phyloP scores from a whole-genome alignment of 2,888 invertebrate genomes.

The Heliconius aoede region DNA sequence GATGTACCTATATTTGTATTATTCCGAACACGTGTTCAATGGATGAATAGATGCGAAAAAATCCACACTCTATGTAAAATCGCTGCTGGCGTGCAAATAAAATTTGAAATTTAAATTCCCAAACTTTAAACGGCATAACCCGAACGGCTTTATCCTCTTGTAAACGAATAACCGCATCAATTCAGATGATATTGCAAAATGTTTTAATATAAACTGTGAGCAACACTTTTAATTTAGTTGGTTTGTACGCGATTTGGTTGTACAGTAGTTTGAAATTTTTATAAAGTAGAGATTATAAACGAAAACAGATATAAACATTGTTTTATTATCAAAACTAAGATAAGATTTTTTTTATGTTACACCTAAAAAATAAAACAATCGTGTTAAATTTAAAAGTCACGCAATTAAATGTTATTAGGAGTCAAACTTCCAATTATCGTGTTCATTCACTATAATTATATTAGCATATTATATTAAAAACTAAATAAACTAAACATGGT shows the following conservation, averaged over 20 bases:
- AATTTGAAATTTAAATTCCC: constrained; percentile 43
- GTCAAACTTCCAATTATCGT: not conserved
- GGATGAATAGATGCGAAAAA: not conserved
- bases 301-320: not conserved
- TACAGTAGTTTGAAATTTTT: not conserved
- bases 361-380: too few relatives aligned
- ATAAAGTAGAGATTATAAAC: not conserved
- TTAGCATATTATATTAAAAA: too few relatives aligned
- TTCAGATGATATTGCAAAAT: constrained; percentile 28
- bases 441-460: too few relatives aligned
- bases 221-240: not conserved
- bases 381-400: not conserved
- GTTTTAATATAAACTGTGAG: constrained; percentile 27
- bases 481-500: too few relatives aligned
- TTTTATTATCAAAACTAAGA: too few relatives aligned
- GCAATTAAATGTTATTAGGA: too few relatives aligned
- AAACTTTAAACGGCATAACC: constrained; percentile 43
- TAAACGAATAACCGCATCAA: constrained; percentile 45
- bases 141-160: constrained; percentile 48
- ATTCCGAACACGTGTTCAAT: not conserved
- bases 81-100: constrained; percentile 29
- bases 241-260: not conserved
- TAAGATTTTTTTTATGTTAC: too few relatives aligned
- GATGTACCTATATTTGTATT: not conserved
- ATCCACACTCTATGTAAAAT: not conserved